Evolutionary conservation across 2,888 invertebrate genomes (phyloP).

Genomic region (Strigamia maritima): DNA sequence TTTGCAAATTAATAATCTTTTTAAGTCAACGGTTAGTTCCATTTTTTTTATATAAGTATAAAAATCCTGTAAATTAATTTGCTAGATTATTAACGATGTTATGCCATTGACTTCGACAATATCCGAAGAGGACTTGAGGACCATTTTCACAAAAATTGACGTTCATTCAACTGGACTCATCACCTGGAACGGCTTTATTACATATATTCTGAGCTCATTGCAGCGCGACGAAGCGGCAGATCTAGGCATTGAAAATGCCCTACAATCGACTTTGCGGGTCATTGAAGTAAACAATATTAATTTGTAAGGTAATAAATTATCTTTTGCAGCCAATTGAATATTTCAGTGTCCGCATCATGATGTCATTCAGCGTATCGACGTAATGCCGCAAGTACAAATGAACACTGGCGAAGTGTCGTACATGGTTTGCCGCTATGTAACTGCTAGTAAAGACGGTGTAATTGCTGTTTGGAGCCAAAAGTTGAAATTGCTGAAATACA

Average conservation of each 20-base stretch:
- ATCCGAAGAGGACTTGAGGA: background rate
- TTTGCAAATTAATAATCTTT: too few species aligned
- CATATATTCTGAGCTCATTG: background rate
- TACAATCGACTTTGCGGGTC: background rate
- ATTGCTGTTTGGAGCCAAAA: background rate
- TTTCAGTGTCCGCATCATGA: constrained; percentile 3
- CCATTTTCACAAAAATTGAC: constrained; percentile 13
- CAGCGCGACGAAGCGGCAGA: background rate
- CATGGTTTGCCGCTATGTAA: background rate
- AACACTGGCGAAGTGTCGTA: background rate
- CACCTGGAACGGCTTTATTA: constrained; percentile 22
- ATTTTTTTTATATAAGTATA: background rate
- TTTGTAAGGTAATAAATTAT: background rate
- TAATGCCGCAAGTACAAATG: background rate
- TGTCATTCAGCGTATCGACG: background rate
- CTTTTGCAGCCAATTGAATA: too few species aligned
- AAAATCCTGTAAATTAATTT: background rate
- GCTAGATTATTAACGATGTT: background rate
- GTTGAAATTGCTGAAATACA: background rate
- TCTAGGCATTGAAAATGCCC: background rate
- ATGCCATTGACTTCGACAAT: background rate
- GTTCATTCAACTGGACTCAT: background rate
- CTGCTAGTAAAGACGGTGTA: constrained; percentile 18
- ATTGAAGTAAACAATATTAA: too few species aligned
- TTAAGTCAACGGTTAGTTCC: too few species aligned